A percentile compares a stretch with the other conserved stretches of the same genome.
phyloP scores from a whole-genome alignment of 2,113 vertebrate genomes.

The Sapajus apella region DNA sequence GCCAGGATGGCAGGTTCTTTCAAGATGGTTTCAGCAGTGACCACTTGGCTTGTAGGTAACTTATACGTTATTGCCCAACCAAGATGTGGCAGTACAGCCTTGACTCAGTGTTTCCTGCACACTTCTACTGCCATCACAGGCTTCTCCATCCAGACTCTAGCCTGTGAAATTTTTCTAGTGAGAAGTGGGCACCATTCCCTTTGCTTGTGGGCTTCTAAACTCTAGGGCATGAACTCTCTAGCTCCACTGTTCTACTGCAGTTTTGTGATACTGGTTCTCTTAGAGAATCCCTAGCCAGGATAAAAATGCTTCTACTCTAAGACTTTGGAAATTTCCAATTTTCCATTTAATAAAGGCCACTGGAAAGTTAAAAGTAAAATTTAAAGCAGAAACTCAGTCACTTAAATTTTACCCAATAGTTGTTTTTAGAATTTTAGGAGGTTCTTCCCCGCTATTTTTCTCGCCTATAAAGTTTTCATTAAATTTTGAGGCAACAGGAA shows the following conservation, averaged over 20 bases:
- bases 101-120: fast-evolving
- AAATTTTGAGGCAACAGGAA: neutral
- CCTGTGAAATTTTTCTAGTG: neutral
- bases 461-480: neutral
- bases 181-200: neutral
- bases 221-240: fast-evolving
- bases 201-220: neutral
- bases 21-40: neutral
- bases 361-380: neutral
- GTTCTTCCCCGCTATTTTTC: neutral
- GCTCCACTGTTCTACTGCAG: fast-evolving
- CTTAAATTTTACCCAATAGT: neutral
- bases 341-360: neutral
- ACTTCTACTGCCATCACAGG: no score
- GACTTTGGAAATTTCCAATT: no score
- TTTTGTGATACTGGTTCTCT: neutral
- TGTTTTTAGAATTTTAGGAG: neutral
- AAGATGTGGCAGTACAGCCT: fast-evolving
- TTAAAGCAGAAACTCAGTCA: no score
- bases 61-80: fast-evolving
- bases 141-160: no score
- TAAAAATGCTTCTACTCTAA: neutral
- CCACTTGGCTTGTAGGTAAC: neutral
- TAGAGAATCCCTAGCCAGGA: neutral
- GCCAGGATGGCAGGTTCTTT: neutral